These are phyloP conservation scores for Platerodrilus igneus DNA, from an alignment of 2,888 invertebrate genomes.

Conservation along the genomic window DNA sequence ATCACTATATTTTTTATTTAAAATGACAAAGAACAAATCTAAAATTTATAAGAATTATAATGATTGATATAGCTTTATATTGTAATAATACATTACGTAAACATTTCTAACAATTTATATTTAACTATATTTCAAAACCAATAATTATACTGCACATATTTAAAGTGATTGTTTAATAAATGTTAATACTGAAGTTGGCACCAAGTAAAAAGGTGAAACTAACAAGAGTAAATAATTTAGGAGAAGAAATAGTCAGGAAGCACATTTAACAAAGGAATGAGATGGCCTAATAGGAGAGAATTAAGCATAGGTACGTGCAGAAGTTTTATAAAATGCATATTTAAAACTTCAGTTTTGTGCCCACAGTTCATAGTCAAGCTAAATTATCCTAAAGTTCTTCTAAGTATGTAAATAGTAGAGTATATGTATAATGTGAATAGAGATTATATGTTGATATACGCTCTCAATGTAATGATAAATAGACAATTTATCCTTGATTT, in stretches of 20 bases:
- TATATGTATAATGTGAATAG: slow-evolving; percentile 45
- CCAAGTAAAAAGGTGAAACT: slow-evolving; percentile 27
- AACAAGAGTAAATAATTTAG: slow-evolving; percentile 16
- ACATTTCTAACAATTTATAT: slow-evolving; percentile 37
- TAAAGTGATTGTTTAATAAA: slow-evolving; percentile 44
- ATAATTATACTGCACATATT: slow-evolving; percentile 32
- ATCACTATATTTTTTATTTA: too few species aligned
- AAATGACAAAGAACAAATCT: slow-evolving; percentile 70
- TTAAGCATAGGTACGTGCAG: slow-evolving; percentile 8
- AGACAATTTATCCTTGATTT: slow-evolving; percentile 48
- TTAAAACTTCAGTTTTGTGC: slow-evolving; percentile 48
- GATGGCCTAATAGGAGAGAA: slow-evolving; percentile 10
- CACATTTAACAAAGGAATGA: slow-evolving; percentile 14
- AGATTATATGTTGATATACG: slow-evolving; percentile 43
- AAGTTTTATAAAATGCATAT: slow-evolving; percentile 29
- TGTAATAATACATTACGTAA: slow-evolving; percentile 47
- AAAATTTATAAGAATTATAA: slow-evolving; percentile 54
- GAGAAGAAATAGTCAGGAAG: slow-evolving; percentile 10
- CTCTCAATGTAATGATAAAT: slow-evolving; percentile 41
- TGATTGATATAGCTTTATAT: slow-evolving; percentile 47
- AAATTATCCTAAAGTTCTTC: slow-evolving; percentile 39
- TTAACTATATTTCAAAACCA: slow-evolving; percentile 31
- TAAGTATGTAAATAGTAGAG: slow-evolving; percentile 43
- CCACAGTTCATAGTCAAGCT: slow-evolving; percentile 48
- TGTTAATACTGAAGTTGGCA: slow-evolving; percentile 48